These are phyloP conservation scores for Porites evermanni DNA, from an alignment of 92 coral and sea anemone genomes.

Conservation along the genomic window DNA sequence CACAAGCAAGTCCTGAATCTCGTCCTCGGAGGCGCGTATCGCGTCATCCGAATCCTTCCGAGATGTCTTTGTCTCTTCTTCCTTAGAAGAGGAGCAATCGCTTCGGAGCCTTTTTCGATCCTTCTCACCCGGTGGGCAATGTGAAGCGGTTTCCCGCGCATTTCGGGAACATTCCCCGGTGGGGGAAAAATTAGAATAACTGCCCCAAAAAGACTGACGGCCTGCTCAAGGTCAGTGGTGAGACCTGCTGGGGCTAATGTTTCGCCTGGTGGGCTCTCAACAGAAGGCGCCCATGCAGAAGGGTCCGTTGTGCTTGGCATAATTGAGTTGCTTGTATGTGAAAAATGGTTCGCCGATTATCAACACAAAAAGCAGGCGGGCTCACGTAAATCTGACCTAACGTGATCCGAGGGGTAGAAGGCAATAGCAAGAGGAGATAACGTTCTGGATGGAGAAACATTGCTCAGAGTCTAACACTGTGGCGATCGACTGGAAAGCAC, in stretches of 20 bases:
- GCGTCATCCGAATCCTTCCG: constrained; percentile 1
- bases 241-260: constrained; percentile 10
- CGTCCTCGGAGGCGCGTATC: constrained; percentile 21
- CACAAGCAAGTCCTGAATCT: constrained; percentile 4
- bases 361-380: not conserved
- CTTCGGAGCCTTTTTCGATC: not conserved
- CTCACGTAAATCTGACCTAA: constrained; percentile 12
- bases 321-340: not conserved
- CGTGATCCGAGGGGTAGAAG: constrained; percentile 13
- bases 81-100: not conserved
- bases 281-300: constrained; percentile 26
- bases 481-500: constrained; percentile 33
- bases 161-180: constrained; percentile 9
- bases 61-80: not conserved
- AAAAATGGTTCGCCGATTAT: not conserved
- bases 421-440: not conserved
- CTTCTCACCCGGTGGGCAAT: not conserved
- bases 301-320: constrained; percentile 28
- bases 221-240: constrained; percentile 23
- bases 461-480: not conserved
- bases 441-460: not conserved
- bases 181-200: constrained; percentile 18
- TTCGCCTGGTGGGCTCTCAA: constrained; percentile 37
- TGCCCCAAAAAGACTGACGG: constrained; percentile 11
- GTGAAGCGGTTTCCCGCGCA: constrained; percentile 33